These are phyloP conservation scores for Tenthredo amoena DNA, from an alignment of 2,888 invertebrate species.

Conservation along the genomic window DNA sequence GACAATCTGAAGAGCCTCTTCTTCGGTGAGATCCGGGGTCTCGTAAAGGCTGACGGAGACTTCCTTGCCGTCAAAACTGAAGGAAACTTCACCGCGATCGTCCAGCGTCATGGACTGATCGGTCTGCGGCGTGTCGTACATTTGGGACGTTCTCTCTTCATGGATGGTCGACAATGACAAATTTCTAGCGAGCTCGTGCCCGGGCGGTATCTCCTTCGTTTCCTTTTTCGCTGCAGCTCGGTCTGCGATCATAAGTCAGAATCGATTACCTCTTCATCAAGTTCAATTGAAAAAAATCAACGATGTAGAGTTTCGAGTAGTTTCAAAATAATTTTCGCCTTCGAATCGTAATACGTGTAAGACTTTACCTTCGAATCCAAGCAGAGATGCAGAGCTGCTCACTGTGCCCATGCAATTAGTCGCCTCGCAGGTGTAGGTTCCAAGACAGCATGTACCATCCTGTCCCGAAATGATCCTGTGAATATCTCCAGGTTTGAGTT, in stretches of 20 bases:
- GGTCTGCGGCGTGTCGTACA: slow-evolving; percentile 91
- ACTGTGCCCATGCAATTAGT: slow-evolving; percentile 95
- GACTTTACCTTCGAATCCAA: slow-evolving; percentile 91
- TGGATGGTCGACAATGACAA: slow-evolving; percentile 94
- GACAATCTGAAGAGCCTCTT: slow-evolving; percentile 94
- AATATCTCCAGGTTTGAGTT: slow-evolving; percentile 94
- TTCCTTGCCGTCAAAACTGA: slow-evolving; percentile 95
- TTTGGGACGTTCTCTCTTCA: slow-evolving; percentile 93
- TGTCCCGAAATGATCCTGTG: slow-evolving; percentile 94
- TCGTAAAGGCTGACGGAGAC: slow-evolving; percentile 95
- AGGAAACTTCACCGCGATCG: slow-evolving; percentile 92
- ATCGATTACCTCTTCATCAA: not conserved
- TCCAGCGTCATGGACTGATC: slow-evolving; percentile 86
- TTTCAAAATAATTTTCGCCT: too few relatives aligned
- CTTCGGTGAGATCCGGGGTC: slow-evolving; percentile 95
- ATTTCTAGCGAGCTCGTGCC: slow-evolving; percentile 83
- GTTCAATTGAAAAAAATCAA: not conserved
- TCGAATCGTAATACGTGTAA: not conserved
- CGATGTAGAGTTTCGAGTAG: not conserved
- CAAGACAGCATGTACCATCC: slow-evolving; percentile 93
- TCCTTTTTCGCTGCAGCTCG: slow-evolving; percentile 79
- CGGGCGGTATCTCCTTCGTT: slow-evolving; percentile 77
- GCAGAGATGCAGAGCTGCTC: slow-evolving; percentile 91
- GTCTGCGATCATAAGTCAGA: slow-evolving; percentile 72
- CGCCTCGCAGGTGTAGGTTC: slow-evolving; percentile 95